Conservation (phyloP, 1,140 invertebrate species). For the Hypsibius dujardini region DNA sequence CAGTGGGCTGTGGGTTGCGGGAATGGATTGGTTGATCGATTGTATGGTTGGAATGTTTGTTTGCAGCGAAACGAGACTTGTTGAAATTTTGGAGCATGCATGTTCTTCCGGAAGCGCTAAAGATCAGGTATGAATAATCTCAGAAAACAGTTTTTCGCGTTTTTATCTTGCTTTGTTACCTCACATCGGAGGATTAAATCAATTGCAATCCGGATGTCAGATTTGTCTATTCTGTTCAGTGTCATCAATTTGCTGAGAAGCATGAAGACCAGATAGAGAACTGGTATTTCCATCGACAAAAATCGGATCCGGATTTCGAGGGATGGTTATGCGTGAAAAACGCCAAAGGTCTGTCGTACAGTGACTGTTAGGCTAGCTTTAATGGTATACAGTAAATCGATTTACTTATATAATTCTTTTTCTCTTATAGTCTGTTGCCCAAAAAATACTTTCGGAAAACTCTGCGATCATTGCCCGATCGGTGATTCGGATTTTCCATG, state of each 20-base stretch:
- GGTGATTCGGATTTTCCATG: conserved; percentile 50
- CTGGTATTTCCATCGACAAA: conserved; percentile 69
- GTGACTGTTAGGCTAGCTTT: conserved; percentile 8
- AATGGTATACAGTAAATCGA: background rate
- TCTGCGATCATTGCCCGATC: conserved; percentile 66
- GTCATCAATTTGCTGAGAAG: conserved; percentile 60
- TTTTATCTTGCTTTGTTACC: conserved; percentile 24
- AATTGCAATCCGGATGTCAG: conserved; percentile 19
- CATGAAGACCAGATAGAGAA: conserved; percentile 63
- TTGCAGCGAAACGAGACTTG: conserved; percentile 63
- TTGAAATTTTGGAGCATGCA: conserved; percentile 74
- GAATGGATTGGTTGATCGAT: too few species aligned
- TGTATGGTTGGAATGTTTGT: conserved; percentile 21
- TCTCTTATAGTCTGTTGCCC: conserved; percentile 57
- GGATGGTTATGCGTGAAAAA: conserved; percentile 65
- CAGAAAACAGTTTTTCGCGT: conserved; percentile 22
- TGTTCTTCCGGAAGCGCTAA: conserved; percentile 51
- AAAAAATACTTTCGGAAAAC: conserved; percentile 59
- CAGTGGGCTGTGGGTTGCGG: background rate
- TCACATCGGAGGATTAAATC: conserved; percentile 25
- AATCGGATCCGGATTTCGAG: conserved; percentile 46
- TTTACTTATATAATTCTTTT: conserved; percentile 8
- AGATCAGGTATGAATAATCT: conserved; percentile 36
- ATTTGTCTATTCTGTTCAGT: conserved; percentile 38
- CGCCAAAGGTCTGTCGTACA: conserved; percentile 37